phyloP scores from a whole-genome alignment of 2,797 vertebrate species.

The Labroides dimidiatus region DNA sequence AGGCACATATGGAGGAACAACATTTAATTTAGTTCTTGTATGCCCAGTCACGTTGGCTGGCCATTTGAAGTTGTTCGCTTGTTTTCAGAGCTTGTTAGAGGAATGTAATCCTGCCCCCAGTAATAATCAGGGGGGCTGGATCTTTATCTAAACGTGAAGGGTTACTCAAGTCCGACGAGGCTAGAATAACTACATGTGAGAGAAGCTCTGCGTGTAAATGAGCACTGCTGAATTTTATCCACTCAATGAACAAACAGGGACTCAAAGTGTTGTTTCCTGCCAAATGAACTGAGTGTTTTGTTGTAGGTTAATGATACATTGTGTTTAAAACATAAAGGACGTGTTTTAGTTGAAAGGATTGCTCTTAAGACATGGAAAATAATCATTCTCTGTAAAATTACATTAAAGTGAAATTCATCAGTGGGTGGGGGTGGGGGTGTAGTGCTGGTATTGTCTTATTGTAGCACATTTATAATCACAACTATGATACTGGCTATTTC shows the following conservation, averaged over 20 bases:
- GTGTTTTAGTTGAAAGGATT: no score
- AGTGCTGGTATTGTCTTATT: no score
- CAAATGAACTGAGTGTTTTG: not conserved
- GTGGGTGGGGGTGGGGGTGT: no score
- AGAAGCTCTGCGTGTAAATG: no score
- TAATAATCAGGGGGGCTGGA: not conserved
- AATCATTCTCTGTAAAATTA: no score
- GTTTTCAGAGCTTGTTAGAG: constrained; percentile 1
- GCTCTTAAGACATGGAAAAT: no score
- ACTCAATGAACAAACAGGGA: not conserved
- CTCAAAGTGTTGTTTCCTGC: not conserved
- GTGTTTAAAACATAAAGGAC: no score
- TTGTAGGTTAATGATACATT: not conserved
- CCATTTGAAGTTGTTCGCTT: constrained; percentile 5
- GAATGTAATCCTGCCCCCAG: constrained; percentile 9
- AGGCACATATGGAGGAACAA: rapidly evolving
- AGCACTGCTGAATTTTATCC: no score
- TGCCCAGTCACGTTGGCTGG: constrained; percentile 38
- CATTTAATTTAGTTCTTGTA: not conserved
- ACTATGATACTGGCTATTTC: no score
- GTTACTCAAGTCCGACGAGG: not conserved
- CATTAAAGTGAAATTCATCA: no score
- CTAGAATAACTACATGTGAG: no score
- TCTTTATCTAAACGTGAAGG: not conserved
- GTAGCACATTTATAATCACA: no score